Evolutionary conservation across 2,113 vertebrate genomes (phyloP).

Genomic region (Brachyhypopomus gauderio): DNA sequence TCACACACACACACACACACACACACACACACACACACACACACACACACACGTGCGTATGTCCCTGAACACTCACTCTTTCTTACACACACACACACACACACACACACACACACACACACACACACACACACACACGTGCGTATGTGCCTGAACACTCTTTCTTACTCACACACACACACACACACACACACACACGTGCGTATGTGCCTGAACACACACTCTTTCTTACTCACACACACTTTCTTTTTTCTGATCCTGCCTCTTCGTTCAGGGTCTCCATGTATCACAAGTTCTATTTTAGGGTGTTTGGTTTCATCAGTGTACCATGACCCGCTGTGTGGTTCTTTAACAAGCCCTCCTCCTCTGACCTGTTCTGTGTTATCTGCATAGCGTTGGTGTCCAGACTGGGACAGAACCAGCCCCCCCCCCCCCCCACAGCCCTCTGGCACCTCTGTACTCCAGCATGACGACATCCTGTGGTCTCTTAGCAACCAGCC

Average conservation of each 20-base stretch:
- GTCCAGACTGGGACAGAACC: not conserved
- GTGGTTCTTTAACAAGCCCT: not conserved
- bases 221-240: not conserved
- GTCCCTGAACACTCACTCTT: no score
- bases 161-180: not conserved
- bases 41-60: not conserved
- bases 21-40: not conserved
- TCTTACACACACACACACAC: not conserved
- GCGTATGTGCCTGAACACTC: not conserved
- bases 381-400: not conserved
- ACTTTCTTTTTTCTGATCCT: not conserved
- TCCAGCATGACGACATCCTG: conserved; percentile 20
- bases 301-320: not conserved
- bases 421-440: not conserved
- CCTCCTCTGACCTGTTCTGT: not conserved
- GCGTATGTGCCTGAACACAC: not conserved
- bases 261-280: not conserved
- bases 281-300: conserved; percentile 3
- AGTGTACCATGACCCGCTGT: not conserved
- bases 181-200: not conserved
- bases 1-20: not conserved
- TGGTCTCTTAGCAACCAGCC: conserved; percentile 44
- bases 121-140: conserved; percentile 27
- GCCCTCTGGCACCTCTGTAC: not conserved
- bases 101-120: no score